Evolutionary conservation across 1,140 invertebrate species (phyloP), one percentile per base, ranked within the genome.

Genomic region (Procambarus clarkii): DNA sequence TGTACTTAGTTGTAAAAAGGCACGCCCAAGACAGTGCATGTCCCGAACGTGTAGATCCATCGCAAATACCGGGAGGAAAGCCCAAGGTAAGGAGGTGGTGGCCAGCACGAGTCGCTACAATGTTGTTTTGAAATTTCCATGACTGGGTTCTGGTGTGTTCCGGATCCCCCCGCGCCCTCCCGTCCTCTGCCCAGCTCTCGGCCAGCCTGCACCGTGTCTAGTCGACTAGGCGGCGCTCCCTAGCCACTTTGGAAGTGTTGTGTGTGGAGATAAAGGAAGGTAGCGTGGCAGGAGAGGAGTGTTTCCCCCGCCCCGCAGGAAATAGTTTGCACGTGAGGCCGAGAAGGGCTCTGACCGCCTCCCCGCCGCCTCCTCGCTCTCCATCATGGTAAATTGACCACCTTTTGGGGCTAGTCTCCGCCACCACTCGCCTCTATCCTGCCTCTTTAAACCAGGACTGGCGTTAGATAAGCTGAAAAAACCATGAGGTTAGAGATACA

Each of bases 81-180:
- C 64, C 60, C 45, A 88, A 88, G 87, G 87, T 88, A 81, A 88
- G 86, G 58, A 46, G 84, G 34, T 11, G n/a, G 5, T 5, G 13
- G 5, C 54, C 21, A 74, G n/a, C 64, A 74, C 78, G 78, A 71
- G 78, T 69, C n/a, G 24, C 78, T 60, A 76, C 54, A 81, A 69
- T 88, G 58, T 69, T 80, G 86, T 88, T 54, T 80, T 79, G 74
- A 76, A 79, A 79, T 71, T 82, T 18, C 44, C 58, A 69, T 45
- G 0, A 5, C 18, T 54, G n/a, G 21, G 46, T 76, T 86, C 71
- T 46, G 18, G 69, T 88, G 8, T 54, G 76, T 45, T 82, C 80
- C 24, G 80, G 80, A 24, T 82, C 9, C 24, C 21, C 9, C 2
- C 21, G 18, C 2, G 21, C 11, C 11, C 9, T 48, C 78, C 78